phyloP scores from a whole-genome alignment of 2,888 invertebrate genomes.

The Cephalotes varians region DNA sequence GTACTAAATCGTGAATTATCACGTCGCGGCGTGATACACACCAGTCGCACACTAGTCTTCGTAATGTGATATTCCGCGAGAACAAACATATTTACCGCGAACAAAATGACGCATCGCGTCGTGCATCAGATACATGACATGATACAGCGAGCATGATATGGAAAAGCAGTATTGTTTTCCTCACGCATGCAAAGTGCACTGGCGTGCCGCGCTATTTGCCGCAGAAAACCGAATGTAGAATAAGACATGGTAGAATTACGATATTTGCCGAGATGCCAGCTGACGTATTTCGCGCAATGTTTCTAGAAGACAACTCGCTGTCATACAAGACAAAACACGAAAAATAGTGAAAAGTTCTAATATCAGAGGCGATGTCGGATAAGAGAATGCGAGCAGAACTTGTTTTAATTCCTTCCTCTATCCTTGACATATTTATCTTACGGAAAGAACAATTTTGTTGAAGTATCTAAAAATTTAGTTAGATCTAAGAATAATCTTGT shows the following conservation, averaged over 20 bases:
- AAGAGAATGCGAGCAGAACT: neutral
- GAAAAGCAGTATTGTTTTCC: conserved; percentile 47
- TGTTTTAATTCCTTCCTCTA: neutral
- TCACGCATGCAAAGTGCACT: conserved; percentile 24
- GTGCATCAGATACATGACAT: neutral
- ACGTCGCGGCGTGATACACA: neutral
- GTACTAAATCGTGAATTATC: conserved; percentile 38
- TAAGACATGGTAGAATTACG: conserved; percentile 2
- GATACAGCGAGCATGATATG: neutral
- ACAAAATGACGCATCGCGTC: conserved; percentile 21
- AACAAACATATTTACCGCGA: conserved; percentile 41
- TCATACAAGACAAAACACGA: too few relatives aligned
- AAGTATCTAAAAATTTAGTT: too few relatives aligned
- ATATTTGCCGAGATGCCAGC: conserved; percentile 7
- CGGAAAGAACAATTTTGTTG: too few relatives aligned
- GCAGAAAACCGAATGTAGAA: conserved; percentile 2
- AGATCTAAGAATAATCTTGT: too few relatives aligned
- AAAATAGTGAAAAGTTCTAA: neutral
- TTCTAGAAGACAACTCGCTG: neutral
- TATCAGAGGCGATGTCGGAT: neutral
- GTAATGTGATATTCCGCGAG: conserved; percentile 26
- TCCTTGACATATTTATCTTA: too few relatives aligned
- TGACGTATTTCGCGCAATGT: neutral
- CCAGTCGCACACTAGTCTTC: neutral
- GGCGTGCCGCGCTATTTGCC: conserved; percentile 25